Base-by-base conservation (phyloP, 2,113 vertebrate species). In the Marmota monax region DNA sequence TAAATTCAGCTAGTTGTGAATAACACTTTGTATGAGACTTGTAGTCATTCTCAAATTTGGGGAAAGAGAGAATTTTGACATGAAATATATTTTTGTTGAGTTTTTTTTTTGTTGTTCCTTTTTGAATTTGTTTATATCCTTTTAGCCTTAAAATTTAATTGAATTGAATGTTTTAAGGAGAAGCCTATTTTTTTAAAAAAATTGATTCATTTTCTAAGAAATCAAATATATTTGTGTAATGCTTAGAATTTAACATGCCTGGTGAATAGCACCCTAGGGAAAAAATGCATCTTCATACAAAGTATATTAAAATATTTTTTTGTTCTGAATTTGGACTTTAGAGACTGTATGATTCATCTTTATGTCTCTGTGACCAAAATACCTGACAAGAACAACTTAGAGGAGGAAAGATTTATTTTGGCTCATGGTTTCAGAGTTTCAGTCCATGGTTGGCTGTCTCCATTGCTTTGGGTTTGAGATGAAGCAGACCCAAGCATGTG, bases 181-280 rank as follows among this genome's bases (percentile, higher is more conserved):
- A 93, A 58, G 20, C n/a, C 56, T 67, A n/a, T 80, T 20, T n/a
- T 37, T 39, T 39, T 37, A 37, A 65, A 53, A 76, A 45, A 42
- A 42, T 72, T 32, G 77, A 87, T 88, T 84, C 10, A 61, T 92
- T 63, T 91, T 90, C 58, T 92, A 51, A 78, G 45, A 95, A 89
- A 84, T 32, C 22, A 96, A 93, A 51, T 83, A 37, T 39, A 67
- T 86, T 67, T 73, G 53, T 74, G 7, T 51, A 65, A 45, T 73
- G 12, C 23, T 77, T 51, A 76, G 56, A 84, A 84, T 87, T 84
- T 76, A 76, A 7, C 51, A 7, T 86, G 42, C 18, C 65, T 67
- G 61, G 10, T 69, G 70, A 93, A 78, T 13, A 77, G 8, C 1
- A 76, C 7, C 73, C 39, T 61, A 61, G 37, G 67, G 11, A 9